Evolutionary conservation across 2,113 vertebrate genomes (phyloP).

Genomic region (Barnardius zonarius): DNA sequence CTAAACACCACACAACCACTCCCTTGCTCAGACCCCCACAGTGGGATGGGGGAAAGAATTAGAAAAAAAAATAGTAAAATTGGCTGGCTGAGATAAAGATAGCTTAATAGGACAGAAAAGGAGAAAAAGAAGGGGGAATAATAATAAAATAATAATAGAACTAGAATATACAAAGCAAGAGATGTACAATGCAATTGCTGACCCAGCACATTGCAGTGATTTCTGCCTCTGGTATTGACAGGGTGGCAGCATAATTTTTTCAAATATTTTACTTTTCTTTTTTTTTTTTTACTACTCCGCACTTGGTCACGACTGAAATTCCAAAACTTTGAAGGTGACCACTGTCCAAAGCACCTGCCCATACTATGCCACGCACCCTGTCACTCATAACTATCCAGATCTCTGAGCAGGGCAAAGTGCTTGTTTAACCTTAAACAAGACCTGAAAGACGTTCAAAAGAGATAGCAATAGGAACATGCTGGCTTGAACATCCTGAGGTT

Average conservation of each 20-base stretch:
- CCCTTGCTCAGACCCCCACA: neutral
- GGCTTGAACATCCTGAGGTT: neutral
- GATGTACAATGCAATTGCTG: neutral
- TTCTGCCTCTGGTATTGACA: no score
- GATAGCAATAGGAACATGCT: neutral
- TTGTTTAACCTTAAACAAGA: neutral
- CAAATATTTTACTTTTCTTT: neutral
- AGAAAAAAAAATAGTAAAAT: neutral
- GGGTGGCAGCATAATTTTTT: neutral
- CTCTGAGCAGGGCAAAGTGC: neutral
- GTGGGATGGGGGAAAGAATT: neutral
- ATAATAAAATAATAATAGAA: neutral
- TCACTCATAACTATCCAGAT: no score
- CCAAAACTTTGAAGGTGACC: neutral
- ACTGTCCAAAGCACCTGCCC: neutral
- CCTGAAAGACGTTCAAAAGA: neutral
- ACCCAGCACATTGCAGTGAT: neutral
- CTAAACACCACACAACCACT: neutral
- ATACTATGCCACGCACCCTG: neutral
- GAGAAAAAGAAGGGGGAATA: neutral
- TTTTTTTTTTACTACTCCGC: neutral
- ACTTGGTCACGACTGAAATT: neutral
- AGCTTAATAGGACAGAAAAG: neutral
- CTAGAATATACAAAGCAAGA: neutral
- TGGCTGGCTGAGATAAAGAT: neutral